Evolutionary conservation across 2,113 vertebrate genomes (phyloP).

Genomic region (Amphilophus citrinellus): DNA sequence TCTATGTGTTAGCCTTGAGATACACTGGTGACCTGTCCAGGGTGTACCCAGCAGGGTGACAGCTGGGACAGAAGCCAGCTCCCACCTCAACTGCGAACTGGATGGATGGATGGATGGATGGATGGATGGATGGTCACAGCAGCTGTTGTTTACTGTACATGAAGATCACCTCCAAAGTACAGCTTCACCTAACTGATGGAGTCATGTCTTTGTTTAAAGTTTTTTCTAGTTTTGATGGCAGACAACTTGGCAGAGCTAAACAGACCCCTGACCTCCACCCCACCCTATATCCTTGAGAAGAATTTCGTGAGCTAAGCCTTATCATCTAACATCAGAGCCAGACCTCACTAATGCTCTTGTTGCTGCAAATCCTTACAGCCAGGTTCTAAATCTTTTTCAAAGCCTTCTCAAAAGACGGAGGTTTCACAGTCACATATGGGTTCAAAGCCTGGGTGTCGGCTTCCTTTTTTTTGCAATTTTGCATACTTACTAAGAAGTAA

Average conservation of each 20-base stretch:
- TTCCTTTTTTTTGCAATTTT: background rate
- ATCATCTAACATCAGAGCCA: slow-evolving; percentile 11
- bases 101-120: background rate
- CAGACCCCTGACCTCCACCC: background rate
- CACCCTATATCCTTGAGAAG: background rate
- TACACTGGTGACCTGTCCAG: background rate
- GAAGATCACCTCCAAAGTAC: background rate
- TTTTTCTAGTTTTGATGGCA: slow-evolving; percentile 1
- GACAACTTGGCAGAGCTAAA: background rate
- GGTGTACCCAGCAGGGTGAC: background rate
- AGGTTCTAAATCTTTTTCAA: slow-evolving; percentile 11
- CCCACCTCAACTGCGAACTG: background rate
- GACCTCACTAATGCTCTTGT: slow-evolving; percentile 18
- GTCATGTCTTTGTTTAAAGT: background rate
- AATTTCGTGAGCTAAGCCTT: background rate
- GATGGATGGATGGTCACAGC: background rate
- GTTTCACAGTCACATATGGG: background rate
- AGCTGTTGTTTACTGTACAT: background rate
- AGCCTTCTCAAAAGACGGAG: background rate
- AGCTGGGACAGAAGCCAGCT: background rate
- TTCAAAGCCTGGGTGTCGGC: background rate
- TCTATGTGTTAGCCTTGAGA: background rate
- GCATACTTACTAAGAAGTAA: background rate
- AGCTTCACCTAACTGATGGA: background rate
- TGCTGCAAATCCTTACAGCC: slow-evolving; percentile 15